A percentile compares a stretch with the other conserved stretches of the same genome.
phyloP scores from a whole-genome alignment of 1,140 invertebrate species.

The Lepidurus couesii region DNA sequence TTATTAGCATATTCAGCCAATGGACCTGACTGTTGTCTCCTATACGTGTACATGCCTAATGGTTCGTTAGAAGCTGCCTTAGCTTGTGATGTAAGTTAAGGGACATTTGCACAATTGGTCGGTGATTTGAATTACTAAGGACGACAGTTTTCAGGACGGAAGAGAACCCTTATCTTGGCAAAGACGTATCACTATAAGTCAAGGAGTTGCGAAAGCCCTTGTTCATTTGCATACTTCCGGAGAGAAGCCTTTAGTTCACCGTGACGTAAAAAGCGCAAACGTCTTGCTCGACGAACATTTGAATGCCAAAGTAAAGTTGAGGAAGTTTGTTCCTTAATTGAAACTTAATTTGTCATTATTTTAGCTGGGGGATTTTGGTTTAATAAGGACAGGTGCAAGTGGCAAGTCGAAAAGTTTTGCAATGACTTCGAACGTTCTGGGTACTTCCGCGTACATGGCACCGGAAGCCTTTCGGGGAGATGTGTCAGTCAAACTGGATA shows the following conservation, averaged over 20 bases:
- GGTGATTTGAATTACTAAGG: neutral
- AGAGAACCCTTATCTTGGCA: constrained; percentile 45
- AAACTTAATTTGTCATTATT: constrained; percentile 38
- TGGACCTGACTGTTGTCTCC: constrained; percentile 55
- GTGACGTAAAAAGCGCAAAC: constrained; percentile 72
- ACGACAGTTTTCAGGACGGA: constrained; percentile 30
- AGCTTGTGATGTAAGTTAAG: constrained; percentile 42
- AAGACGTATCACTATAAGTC: constrained; percentile 53
- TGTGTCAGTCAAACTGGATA: constrained; percentile 65
- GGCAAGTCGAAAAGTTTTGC: constrained; percentile 42
- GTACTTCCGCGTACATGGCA: constrained; percentile 68
- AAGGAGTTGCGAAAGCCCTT: constrained; percentile 54
- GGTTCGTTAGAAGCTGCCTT: constrained; percentile 61
- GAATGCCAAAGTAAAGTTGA: constrained; percentile 54
- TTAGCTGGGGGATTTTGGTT: constrained; percentile 67
- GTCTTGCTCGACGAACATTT: constrained; percentile 59
- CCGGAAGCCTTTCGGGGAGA: constrained; percentile 64
- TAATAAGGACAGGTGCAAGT: constrained; percentile 53
- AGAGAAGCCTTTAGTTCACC: constrained; percentile 56
- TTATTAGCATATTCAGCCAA: constrained; percentile 60
- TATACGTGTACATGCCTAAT: constrained; percentile 62
- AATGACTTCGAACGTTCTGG: constrained; percentile 53
- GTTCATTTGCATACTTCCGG: constrained; percentile 56
- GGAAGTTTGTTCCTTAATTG: constrained; percentile 29
- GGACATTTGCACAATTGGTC: constrained; percentile 26